Base-by-base conservation (phyloP, 2,113 vertebrate genomes). In the Amblyornis subalaris region DNA sequence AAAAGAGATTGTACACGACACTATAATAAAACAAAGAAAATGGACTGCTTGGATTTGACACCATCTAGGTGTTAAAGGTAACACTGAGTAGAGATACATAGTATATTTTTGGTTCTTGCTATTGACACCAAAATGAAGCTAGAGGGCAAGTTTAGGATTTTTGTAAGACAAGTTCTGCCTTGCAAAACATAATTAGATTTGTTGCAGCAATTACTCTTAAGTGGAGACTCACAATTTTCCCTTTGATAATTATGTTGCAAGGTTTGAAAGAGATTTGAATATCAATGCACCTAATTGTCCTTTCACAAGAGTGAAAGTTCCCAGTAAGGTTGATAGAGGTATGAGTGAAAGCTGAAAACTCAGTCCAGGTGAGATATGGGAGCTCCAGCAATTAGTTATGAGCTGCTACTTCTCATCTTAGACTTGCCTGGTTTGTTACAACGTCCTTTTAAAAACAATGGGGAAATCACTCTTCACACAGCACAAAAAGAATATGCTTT, bases 101-200 rank as follows among this genome's bases (percentile, higher is more conserved):
- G 15, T 8, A 28, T 17, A 42, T 22, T 38, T 89, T 58, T 88
- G 18, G 51, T 73, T 91, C 60, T 44, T 83, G 64, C 38, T 80
- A 13, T 62, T 71, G 76, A 74, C 35, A 67, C 22, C 6, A 77
- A 73, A 88, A 47, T 64, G 5, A 92, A 92, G 20, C 51, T 86
- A 90, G 64, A 90, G 40, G 69, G 31, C 76, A 94, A 86, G 28
- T 64, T 95, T 22, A 53, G 65, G 73, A 81, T 44, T 90, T 95
- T 72, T 75, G 28, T 80, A 81, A 85, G 51, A 74, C 33, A 65
- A 70, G 11, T 67, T 79, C 47, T 70, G 28, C 67, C 65, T 86
- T 74, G 29, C 38, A 84, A 86, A 92, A 90, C 24, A 25, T 74
- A 94, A 93, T 80, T 91, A 13, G 77, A 81, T 95, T 55, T 84